phyloP scores from a whole-genome alignment of 2,888 invertebrate species.

The Brachypalpus laphriformis region DNA sequence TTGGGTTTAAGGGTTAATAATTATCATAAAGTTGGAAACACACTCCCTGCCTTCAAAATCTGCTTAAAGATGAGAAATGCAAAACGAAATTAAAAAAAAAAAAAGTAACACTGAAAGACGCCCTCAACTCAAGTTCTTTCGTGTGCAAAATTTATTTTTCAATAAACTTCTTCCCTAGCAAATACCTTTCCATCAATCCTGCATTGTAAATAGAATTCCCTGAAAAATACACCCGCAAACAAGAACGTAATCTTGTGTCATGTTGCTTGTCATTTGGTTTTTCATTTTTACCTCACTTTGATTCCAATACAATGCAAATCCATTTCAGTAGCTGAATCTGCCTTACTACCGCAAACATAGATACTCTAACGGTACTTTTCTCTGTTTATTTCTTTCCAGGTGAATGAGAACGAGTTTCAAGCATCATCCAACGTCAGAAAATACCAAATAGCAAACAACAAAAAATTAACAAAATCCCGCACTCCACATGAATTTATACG shows the following conservation, averaged over 20 bases:
- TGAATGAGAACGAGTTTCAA: conserved; percentile 41
- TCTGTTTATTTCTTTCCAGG: conserved; percentile 44
- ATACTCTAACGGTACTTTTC: conserved; percentile 21
- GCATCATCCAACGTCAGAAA: conserved; percentile 38
- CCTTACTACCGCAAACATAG: not conserved
- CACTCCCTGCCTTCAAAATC: no score
- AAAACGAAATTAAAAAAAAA: not conserved
- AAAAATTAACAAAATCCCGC: conserved; percentile 12
- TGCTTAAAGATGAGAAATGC: no score
- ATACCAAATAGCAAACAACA: conserved; percentile 18
- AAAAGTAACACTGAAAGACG: not conserved
- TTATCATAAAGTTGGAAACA: no score
- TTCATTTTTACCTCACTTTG: conserved; percentile 18
- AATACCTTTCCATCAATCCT: conserved; percentile 4
- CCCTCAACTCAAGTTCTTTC: not conserved
- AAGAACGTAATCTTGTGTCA: conserved; percentile 12
- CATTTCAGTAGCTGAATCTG: conserved; percentile 9
- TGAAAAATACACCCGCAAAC: not conserved
- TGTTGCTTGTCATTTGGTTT: conserved; percentile 24
- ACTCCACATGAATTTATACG: conserved; percentile 20
- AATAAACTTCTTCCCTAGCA: not conserved
- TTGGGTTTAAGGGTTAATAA: no score
- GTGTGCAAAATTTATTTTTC: conserved; percentile 6
- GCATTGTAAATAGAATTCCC: not conserved
- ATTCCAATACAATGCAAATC: conserved; percentile 38